These are phyloP conservation scores for Upupa epops DNA, from an alignment of 2,113 vertebrate genomes.

Conservation along the genomic window DNA sequence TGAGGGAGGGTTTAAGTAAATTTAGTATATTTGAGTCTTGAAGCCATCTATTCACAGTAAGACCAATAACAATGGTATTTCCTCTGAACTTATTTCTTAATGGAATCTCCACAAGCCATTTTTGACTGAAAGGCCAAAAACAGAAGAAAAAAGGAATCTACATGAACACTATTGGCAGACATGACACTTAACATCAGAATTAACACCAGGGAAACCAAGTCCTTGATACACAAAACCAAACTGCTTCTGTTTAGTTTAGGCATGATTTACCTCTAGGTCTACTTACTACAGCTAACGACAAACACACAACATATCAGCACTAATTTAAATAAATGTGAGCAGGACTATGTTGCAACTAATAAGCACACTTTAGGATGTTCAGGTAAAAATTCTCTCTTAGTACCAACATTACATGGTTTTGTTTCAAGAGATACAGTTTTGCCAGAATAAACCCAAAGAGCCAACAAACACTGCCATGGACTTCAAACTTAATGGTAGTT, in stretches of 20 bases:
- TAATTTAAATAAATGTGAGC: background rate
- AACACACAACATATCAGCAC: background rate
- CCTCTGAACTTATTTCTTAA: background rate
- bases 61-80: background rate
- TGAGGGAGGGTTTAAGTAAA: background rate
- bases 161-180: rapidly evolving
- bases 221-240: background rate
- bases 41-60: background rate
- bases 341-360: background rate
- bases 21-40: background rate
- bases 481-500: background rate
- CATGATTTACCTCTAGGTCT: background rate
- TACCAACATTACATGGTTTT: background rate
- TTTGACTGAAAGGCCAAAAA: background rate
- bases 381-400: background rate
- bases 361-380: background rate
- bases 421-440: background rate
- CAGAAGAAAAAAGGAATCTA: background rate
- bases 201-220: background rate
- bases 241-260: background rate
- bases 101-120: background rate
- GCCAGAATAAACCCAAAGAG: background rate
- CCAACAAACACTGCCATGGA: background rate
- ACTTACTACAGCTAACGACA: background rate
- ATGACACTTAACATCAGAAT: background rate